Conservation (phyloP, 1,140 invertebrate species). For the Temnothorax longispinosus region DNA sequence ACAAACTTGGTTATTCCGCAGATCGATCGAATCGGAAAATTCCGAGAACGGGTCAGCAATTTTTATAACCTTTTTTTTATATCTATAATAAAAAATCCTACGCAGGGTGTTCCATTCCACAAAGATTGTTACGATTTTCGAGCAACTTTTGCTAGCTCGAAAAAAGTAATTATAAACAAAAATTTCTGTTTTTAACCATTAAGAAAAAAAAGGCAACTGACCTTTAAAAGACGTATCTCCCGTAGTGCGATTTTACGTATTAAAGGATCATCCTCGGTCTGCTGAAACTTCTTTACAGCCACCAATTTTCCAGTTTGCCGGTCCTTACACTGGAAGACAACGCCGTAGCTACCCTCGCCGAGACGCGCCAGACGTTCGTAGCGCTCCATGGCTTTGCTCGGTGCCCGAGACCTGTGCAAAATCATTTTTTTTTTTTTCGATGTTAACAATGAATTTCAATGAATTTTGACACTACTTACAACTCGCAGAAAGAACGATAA, state of each 20-base stretch:
- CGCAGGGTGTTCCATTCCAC: not conserved
- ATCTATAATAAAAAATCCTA: not conserved
- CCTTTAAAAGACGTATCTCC: conserved; percentile 99
- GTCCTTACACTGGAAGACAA: conserved; percentile 99
- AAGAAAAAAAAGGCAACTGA: conserved; percentile 83
- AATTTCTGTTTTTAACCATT: not conserved
- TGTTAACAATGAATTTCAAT: not conserved
- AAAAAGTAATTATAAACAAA: not conserved
- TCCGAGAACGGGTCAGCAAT: not conserved
- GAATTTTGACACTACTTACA: not conserved
- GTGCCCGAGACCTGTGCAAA: conserved; percentile 90
- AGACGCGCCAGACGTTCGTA: conserved; percentile 99
- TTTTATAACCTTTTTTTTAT: not conserved
- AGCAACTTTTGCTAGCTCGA: not conserved
- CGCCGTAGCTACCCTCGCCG: conserved; percentile 99
- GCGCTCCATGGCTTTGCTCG: conserved; percentile 97
- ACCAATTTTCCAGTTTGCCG: conserved; percentile 98
- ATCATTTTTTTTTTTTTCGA: conserved; percentile 53
- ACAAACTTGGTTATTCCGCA: not conserved
- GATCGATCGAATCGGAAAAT: conserved; percentile 13
- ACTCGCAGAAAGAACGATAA: not conserved
- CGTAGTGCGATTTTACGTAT: conserved; percentile 99
- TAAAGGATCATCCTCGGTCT: conserved; percentile 99
- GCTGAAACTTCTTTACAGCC: conserved; percentile 99
- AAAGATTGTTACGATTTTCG: not conserved